Base-by-base conservation (phyloP, 1,140 invertebrate genomes). In the Penaeus vannamei region DNA sequence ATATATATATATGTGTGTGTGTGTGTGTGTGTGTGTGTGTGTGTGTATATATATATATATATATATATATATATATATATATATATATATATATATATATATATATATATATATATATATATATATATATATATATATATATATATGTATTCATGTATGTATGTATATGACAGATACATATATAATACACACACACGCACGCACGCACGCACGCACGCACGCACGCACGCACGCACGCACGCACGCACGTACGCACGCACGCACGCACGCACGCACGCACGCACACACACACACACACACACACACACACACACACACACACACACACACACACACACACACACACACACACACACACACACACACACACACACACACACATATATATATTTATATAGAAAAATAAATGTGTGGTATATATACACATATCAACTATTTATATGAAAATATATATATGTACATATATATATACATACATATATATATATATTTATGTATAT, bases 21-120 rank as follows among this genome's bases (percentile, higher is more conserved):
- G 3, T 66, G 3, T 2, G 3, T 22, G 7, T 26, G 7, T 26
- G 7, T 36, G 5, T 36, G 5, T 36, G 5, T 36, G 5, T 42
- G 8, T 42, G 8, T 42, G 8, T 42, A 42, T 42, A 42, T 2
- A 4, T 42, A 26, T 66, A 26, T 23, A 23, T 66, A 5, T 23
- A 66, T 80, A 29, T 80, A 46, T 80, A 29, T 80, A 22, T 80
- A 29, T 80, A 80, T 80, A 72, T 72, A 72, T 72, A 72, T 72
- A 72, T 72, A 72, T 72, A 72, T 72, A 72, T 72, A 72, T 72
- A 72, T 72, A 72, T 72, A 72, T 72, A 20, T 17, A 72, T 72
- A 72, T 72, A 72, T 72, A 72, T 72, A 72, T 72, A 72, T 72
- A 72, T 72, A 72, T 72, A 72, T 72, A 72, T 72, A 72, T 72